Evolutionary conservation across 1,140 invertebrate genomes (phyloP), one percentile per base, ranked within the genome.

Genomic region (Dendroctonus valens): DNA sequence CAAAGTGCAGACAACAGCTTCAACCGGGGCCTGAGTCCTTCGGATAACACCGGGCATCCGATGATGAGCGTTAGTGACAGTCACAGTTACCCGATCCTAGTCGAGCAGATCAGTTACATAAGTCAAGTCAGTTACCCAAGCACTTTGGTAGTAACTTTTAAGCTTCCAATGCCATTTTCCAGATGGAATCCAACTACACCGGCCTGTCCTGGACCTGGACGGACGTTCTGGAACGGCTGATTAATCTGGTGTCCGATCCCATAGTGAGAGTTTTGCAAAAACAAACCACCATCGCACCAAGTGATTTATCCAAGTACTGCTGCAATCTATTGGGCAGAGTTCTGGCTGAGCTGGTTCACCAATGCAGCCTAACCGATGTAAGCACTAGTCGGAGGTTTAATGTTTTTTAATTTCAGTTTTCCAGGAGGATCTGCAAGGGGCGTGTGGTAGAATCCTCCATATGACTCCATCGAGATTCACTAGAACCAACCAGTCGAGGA

Each of bases 401-500:
- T n/a, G n/a, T n/a, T n/a, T n/a, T n/a, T n/a, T n/a, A n/a, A n/a
- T 67, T 63, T n/a, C n/a, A n/a, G 40, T 38, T 69, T 68, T 75
- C 37, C 70, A 86, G 80, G 88, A 89, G 62, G 89, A 91, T 69
- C 65, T 86, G 41, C 84, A 85, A 76, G 81, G 81, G 7, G 81
- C 80, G 6, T 86, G 85, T 71, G 86, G 87, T 1, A 79, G 89
- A 44, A 85, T 90, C 46, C 82, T 96, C 68, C 87, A 94, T 51
- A 86, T 89, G 44, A 96, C 94, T 3, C 93, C 94, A 0, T 93
- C 90, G 37, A 85, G 96, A 14, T 98, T 98, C 77, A 91, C 92
- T 6, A 86, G 93, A 58, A 90, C 91, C 7, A 96, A 94, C 78
- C 87, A 91, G 73, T 90, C 88, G 42, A 86, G 92, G 44, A 92